A percentile compares a stretch with the other conserved stretches of the same genome.
phyloP scores from a whole-genome alignment of 2,113 vertebrate genomes.

The Labeo catla region DNA sequence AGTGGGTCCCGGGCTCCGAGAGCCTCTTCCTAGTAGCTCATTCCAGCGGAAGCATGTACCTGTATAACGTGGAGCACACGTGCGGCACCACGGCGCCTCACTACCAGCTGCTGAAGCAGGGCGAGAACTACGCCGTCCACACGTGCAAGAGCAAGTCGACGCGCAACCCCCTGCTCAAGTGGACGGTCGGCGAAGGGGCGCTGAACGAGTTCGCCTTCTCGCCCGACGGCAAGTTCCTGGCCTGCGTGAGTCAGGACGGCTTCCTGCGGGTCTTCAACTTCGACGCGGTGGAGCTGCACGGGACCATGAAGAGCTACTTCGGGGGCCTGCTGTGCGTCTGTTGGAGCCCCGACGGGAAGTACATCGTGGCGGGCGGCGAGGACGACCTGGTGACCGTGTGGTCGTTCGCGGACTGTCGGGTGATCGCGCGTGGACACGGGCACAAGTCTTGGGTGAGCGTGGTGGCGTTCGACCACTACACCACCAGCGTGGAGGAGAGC shows the following conservation, averaged over 20 bases:
- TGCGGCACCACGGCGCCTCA: constrained; percentile 95
- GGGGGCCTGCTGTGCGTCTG: constrained; percentile 97
- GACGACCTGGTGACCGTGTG: constrained; percentile 98
- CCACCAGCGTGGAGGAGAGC: constrained; percentile 93
- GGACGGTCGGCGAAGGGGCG: constrained; percentile 97
- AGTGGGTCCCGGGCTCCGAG: constrained; percentile 98
- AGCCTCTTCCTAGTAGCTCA: constrained; percentile 98
- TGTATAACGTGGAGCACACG: constrained; percentile 98
- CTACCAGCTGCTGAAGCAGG: constrained; percentile 98
- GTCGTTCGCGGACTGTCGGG: constrained; percentile 94
- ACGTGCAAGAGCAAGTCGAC: constrained; percentile 99
- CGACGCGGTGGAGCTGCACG: constrained; percentile 93
- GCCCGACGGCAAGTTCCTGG: constrained; percentile 96
- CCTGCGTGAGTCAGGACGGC: constrained; percentile 95
- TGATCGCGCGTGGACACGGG: constrained; percentile 94
- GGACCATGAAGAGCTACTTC: constrained; percentile 99
- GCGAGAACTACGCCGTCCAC: constrained; percentile 94
- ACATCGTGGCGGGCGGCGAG: constrained; percentile 95
- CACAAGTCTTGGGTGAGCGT: constrained; percentile 99
- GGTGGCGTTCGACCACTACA: constrained; percentile 96
- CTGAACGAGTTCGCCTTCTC: constrained; percentile 98
- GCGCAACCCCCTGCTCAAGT: constrained; percentile 94
- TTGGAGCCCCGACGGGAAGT: constrained; percentile 97
- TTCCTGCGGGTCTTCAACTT: constrained; percentile 97
- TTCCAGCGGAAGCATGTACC: constrained; percentile 96